These are phyloP conservation scores for Micromussa lordhowensis DNA, from an alignment of 92 coral and sea anemone species.

Conservation along the genomic window DNA sequence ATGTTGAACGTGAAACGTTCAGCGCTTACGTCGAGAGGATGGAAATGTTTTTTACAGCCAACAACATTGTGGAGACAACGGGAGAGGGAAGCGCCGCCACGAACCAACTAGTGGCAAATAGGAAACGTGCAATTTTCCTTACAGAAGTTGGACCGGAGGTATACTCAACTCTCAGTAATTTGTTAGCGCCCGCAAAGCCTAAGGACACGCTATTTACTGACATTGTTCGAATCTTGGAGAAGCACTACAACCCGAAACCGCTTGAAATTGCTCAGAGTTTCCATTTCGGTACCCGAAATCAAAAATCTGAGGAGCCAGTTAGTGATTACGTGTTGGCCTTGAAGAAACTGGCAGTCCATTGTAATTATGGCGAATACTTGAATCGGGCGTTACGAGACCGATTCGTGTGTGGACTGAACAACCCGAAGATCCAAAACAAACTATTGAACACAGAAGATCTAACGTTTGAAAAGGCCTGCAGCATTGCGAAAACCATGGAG, in stretches of 20 bases:
- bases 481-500: slow-evolving; percentile 68
- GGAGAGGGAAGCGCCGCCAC: slow-evolving; percentile 50
- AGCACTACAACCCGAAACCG: slow-evolving; percentile 58
- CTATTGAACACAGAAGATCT: slow-evolving; percentile 45
- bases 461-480: slow-evolving; percentile 58
- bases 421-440: slow-evolving; percentile 62
- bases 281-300: slow-evolving; percentile 60
- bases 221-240: slow-evolving; percentile 37
- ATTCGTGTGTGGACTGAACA: slow-evolving; percentile 66
- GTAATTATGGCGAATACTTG: slow-evolving; percentile 67
- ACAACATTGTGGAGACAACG: slow-evolving; percentile 39
- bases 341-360: slow-evolving; percentile 61
- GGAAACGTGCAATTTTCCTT: slow-evolving; percentile 62
- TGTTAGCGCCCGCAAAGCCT: slow-evolving; percentile 55
- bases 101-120: slow-evolving; percentile 39
- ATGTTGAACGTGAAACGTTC: slow-evolving; percentile 46
- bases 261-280: slow-evolving; percentile 57
- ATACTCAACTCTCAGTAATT: slow-evolving; percentile 52
- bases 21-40: slow-evolving; percentile 60
- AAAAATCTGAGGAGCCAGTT: slow-evolving; percentile 53
- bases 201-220: slow-evolving; percentile 40
- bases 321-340: slow-evolving; percentile 54
- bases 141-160: slow-evolving; percentile 67
- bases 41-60: slow-evolving; percentile 69
- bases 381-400: slow-evolving; percentile 62